Percentiles rank a stretch among this genome's conserved stretches.
phyloP scores from a whole-genome alignment of 2,888 invertebrate species.

The Folsomia candida region DNA sequence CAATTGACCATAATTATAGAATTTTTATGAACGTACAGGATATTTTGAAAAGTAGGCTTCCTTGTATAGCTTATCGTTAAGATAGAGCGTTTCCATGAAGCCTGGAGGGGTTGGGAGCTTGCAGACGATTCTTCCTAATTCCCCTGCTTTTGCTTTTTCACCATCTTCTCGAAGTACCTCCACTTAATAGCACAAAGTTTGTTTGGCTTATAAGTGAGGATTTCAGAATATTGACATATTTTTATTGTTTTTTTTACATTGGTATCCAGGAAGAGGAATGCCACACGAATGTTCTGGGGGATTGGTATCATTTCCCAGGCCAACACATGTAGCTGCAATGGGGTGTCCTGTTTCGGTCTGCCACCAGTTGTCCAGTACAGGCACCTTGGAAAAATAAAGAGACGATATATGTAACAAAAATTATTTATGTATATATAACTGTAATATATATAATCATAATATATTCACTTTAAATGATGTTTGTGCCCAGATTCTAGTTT shows the following conservation, averaged over 20 bases:
- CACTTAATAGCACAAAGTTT: slow-evolving; percentile 57
- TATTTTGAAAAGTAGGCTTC: slow-evolving; percentile 78
- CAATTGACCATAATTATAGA: not conserved
- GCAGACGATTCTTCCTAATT: slow-evolving; percentile 78
- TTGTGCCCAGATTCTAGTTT: slow-evolving; percentile 77
- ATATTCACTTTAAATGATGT: slow-evolving; percentile 62
- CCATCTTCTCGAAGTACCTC: slow-evolving; percentile 68
- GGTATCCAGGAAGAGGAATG: slow-evolving; percentile 82
- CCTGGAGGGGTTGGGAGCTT: slow-evolving; percentile 89
- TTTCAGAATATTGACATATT: too few relatives aligned
- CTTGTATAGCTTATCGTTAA: slow-evolving; percentile 74
- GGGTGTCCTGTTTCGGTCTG: slow-evolving; percentile 93
- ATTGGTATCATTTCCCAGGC: slow-evolving; percentile 66
- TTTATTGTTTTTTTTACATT: slow-evolving; percentile 69
- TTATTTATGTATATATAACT: not conserved
- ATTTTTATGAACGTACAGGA: slow-evolving; percentile 61
- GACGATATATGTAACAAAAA: not conserved
- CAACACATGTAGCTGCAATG: slow-evolving; percentile 79
- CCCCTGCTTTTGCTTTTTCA: slow-evolving; percentile 65
- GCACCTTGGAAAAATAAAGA: slow-evolving; percentile 55
- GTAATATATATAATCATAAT: too few relatives aligned
- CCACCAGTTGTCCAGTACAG: slow-evolving; percentile 93
- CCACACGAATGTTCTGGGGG: slow-evolving; percentile 78
- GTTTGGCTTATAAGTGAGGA: not conserved
- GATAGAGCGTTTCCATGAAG: slow-evolving; percentile 77